A percentile compares a stretch with the other conserved stretches of the same genome.
These are phyloP conservation scores for Apis dorsata DNA, from an alignment of 1,140 invertebrate genomes.

Conservation along the genomic window DNA sequence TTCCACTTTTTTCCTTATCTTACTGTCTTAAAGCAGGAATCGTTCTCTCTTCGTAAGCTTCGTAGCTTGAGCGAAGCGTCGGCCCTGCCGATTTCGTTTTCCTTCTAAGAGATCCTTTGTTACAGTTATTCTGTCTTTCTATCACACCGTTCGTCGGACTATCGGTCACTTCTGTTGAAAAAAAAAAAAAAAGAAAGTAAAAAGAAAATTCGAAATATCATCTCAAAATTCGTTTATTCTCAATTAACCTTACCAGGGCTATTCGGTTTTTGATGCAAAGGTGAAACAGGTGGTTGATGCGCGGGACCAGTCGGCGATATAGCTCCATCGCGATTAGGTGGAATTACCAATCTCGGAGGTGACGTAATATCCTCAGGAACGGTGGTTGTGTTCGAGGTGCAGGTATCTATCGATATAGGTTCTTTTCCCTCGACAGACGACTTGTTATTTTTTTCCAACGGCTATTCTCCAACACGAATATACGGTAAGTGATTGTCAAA, in stretches of 20 bases:
- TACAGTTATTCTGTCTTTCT: constrained; percentile 75
- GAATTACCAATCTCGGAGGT: constrained; percentile 73
- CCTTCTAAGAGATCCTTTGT: constrained; percentile 83
- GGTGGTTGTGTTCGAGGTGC: constrained; percentile 48
- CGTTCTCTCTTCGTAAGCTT: constrained; percentile 91
- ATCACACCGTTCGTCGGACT: constrained; percentile 75
- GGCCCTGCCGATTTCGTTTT: constrained; percentile 88
- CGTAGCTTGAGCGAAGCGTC: constrained; percentile 86
- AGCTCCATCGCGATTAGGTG: constrained; percentile 72
- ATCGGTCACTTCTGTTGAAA: constrained; percentile 69
- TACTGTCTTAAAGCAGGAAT: constrained; percentile 91
- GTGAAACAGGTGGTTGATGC: constrained; percentile 78
- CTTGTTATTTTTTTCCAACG: constrained; percentile 79
- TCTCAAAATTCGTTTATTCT: too few species aligned
- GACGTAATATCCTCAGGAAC: constrained; percentile 69
- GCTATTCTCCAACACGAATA: constrained; percentile 60
- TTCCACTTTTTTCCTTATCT: constrained; percentile 69
- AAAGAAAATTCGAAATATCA: neutral
- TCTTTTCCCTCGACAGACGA: constrained; percentile 72
- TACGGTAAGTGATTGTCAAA: neutral
- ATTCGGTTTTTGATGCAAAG: constrained; percentile 78
- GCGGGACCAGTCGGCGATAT: constrained; percentile 74
- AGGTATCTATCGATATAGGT: constrained; percentile 59
- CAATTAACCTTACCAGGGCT: constrained; percentile 70
- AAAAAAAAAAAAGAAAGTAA: neutral